Percentiles rank a stretch among this genome's conserved stretches.
Evolutionary conservation across 2,113 vertebrate species (phyloP).

Genomic region (Osmerus eperlanus): DNA sequence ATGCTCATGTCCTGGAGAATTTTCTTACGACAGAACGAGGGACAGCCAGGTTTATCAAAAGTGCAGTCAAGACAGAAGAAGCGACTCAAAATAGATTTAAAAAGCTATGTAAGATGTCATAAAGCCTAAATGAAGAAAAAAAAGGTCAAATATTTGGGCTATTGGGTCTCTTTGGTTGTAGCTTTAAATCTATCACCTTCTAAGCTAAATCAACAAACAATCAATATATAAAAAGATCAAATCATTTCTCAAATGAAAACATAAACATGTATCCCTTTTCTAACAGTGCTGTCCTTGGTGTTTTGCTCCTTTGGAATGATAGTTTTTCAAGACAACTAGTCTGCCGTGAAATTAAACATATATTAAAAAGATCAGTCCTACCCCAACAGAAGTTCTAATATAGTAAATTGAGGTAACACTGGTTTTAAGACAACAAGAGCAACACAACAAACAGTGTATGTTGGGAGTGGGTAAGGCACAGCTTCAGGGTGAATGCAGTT

Average conservation of each 20-base stretch:
- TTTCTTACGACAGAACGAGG: conserved; percentile 20
- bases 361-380: conserved; percentile 13
- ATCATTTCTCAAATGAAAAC: background rate
- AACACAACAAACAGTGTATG: background rate
- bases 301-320: background rate
- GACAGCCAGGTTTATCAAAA: conserved; percentile 21
- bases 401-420: background rate
- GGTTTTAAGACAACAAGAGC: background rate
- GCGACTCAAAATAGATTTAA: conserved; percentile 23
- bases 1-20: conserved; percentile 30
- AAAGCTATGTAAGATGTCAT: conserved; percentile 18
- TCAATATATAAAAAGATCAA: conserved; percentile 6
- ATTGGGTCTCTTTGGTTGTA: conserved; percentile 25
- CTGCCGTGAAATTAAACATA: conserved; percentile 18
- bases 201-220: conserved; percentile 9
- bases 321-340: background rate
- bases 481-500: conserved; percentile 24
- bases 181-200: conserved; percentile 13
- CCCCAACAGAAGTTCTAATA: background rate
- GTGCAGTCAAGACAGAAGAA: conserved; percentile 19
- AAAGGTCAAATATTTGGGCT: conserved; percentile 13
- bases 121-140: conserved; percentile 10
- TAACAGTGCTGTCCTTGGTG: conserved; percentile 12
- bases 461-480: conserved; percentile 15
- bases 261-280: conserved; percentile 28